These are phyloP conservation scores for Microcebus griseorufus DNA, from an alignment of 2,113 vertebrate species.

Conservation along the genomic window DNA sequence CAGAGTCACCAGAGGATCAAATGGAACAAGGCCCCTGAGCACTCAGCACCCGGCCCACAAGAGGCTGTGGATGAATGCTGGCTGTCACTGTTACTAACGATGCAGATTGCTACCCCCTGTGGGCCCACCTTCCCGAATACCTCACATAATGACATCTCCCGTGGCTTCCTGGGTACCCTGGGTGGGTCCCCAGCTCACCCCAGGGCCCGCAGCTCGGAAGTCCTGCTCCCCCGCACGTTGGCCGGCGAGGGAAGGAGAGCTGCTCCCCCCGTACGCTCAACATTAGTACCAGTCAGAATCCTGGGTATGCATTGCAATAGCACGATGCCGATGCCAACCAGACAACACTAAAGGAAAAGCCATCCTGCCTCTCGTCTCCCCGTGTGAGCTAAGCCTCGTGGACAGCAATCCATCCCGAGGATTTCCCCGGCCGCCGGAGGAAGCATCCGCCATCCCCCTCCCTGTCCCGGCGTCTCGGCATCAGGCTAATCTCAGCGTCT, in stretches of 20 bases:
- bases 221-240: neutral
- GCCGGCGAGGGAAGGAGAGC: fast-evolving
- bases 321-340: fast-evolving
- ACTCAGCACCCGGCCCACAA: fast-evolving
- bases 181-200: too few relatives aligned
- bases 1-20: neutral
- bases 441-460: neutral
- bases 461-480: neutral
- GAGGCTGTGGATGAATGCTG: neutral
- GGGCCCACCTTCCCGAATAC: fast-evolving
- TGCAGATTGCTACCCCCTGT: fast-evolving
- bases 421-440: fast-evolving
- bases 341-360: fast-evolving
- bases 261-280: fast-evolving
- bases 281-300: fast-evolving
- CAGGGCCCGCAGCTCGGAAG: fast-evolving
- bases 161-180: fast-evolving
- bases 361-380: neutral
- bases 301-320: fast-evolving
- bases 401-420: neutral
- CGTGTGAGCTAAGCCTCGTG: fast-evolving
- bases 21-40: fast-evolving
- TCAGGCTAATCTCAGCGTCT: fast-evolving
- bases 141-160: fast-evolving
- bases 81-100: neutral